A percentile compares a stretch with the other conserved stretches of the same genome.
phyloP scores from a whole-genome alignment of 2,888 invertebrate genomes.

The Helicoverpa assulta region DNA sequence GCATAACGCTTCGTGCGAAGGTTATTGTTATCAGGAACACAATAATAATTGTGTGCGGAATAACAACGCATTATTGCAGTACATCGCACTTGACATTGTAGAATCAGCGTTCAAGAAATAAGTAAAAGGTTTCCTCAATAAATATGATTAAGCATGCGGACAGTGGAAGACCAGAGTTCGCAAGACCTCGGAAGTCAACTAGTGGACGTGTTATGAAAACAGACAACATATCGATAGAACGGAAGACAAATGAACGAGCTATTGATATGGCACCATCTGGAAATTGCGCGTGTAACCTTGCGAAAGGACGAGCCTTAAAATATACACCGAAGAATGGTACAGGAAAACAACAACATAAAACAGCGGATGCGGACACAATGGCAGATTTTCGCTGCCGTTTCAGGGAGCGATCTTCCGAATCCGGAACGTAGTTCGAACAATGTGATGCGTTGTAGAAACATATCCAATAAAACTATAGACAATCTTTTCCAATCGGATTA shows the following conservation, averaged over 20 bases:
- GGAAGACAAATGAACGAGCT: constrained; percentile 57
- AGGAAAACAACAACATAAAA: constrained; percentile 43
- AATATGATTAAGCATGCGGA: constrained; percentile 70
- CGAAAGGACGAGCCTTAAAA: constrained; percentile 25
- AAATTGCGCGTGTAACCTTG: constrained; percentile 37
- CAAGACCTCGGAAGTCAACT: constrained; percentile 63
- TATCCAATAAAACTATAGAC: constrained; percentile 60
- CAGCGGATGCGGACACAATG: constrained; percentile 32
- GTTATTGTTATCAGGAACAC: constrained; percentile 47
- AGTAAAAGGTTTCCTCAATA: constrained; percentile 74
- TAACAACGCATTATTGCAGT: constrained; percentile 34
- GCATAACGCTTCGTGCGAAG: constrained; percentile 38
- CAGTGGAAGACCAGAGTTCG: constrained; percentile 62
- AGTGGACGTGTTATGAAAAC: constrained; percentile 58
- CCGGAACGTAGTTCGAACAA: constrained; percentile 24
- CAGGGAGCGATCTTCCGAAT: constrained; percentile 38
- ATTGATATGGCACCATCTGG: constrained; percentile 28
- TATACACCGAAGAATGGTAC: constrained; percentile 7
- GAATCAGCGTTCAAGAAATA: constrained; percentile 61
- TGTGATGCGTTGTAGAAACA: constrained; percentile 55
- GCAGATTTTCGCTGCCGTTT: constrained; percentile 34
- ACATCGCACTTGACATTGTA: constrained; percentile 63
- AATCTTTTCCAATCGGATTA: constrained; percentile 79
- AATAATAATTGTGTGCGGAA: constrained; percentile 47
- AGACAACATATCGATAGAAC: constrained; percentile 51